phyloP scores from a whole-genome alignment of 2,888 invertebrate genomes.

The Mechanitis mazaeus region DNA sequence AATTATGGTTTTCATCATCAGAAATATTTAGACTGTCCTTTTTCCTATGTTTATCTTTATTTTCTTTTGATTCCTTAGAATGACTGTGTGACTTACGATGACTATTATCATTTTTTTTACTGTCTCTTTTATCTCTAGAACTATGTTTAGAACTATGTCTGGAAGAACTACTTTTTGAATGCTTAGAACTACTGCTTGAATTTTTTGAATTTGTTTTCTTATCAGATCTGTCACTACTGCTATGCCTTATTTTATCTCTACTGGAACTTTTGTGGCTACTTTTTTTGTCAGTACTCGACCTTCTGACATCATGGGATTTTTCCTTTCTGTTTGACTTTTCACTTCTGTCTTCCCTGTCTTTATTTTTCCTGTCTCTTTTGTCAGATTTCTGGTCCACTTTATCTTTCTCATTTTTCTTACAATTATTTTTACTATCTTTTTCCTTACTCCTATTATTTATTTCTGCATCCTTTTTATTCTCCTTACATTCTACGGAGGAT shows the following conservation, averaged over 20 bases:
- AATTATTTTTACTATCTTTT: conserved; percentile 31
- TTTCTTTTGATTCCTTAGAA: conserved; percentile 46
- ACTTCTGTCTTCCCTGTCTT: conserved; percentile 43
- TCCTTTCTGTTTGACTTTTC: conserved; percentile 36
- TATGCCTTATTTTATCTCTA: conserved; percentile 47
- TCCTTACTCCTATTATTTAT: conserved; percentile 33
- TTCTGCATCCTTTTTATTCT: conserved; percentile 22
- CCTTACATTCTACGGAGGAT: conserved; percentile 26
- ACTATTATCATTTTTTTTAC: conserved; percentile 40
- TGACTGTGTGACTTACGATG: conserved; percentile 45
- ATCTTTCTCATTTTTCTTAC: conserved; percentile 40
- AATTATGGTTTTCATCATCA: conserved; percentile 45
- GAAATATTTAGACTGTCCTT: conserved; percentile 31
- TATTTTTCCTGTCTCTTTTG: conserved; percentile 35
- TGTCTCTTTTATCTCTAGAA: conserved; percentile 39
- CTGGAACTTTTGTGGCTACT: conserved; percentile 55
- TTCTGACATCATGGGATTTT: conserved; percentile 40
- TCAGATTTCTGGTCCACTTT: conserved; percentile 29
- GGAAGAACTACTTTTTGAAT: conserved; percentile 23
- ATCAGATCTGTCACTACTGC: conserved; percentile 48
- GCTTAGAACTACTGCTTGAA: conserved; percentile 18
- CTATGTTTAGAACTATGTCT: conserved; percentile 26
- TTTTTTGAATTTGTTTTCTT: conserved; percentile 39
- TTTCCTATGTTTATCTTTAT: conserved; percentile 38
- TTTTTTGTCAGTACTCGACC: conserved; percentile 45